Evolutionary conservation across 2,113 vertebrate species (phyloP).

Genomic region (Heteronetta atricapilla): DNA sequence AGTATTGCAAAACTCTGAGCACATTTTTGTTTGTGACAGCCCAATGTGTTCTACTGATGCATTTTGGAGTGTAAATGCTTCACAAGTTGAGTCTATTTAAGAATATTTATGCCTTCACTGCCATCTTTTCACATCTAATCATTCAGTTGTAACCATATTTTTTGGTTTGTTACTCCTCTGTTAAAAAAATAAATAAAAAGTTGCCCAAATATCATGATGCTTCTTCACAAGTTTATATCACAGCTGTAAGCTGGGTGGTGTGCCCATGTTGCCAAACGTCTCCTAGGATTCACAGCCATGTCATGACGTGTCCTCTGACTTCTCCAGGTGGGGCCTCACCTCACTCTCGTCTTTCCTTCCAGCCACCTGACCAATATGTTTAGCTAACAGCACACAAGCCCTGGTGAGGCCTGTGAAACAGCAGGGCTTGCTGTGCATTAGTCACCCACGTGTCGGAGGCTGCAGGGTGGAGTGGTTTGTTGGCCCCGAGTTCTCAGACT

Average conservation of each 20-base stretch:
- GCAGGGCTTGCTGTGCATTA: not conserved
- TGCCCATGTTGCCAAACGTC: not conserved
- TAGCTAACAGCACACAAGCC: rapidly evolving
- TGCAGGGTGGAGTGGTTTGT: not conserved
- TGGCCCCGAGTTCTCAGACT: not conserved
- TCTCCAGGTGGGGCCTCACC: not conserved
- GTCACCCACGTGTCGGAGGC: not conserved
- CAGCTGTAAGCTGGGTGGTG: not conserved
- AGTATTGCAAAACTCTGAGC: not conserved
- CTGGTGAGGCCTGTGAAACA: not conserved
- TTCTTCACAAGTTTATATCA: not conserved
- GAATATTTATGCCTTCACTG: not conserved
- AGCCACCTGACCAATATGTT: not conserved
- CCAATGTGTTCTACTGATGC: not conserved
- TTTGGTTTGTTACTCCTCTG: not conserved
- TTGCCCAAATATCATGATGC: not conserved
- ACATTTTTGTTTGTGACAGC: not conserved
- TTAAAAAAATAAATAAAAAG: not conserved
- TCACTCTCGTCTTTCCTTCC: not conserved
- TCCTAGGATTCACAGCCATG: not conserved
- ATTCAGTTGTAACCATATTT: not conserved
- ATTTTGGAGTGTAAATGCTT: not conserved
- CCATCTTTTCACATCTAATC: not conserved
- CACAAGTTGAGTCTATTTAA: not conserved
- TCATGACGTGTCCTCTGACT: not conserved